These are phyloP conservation scores for Podocnemis expansa DNA, from an alignment of 2,113 vertebrate species.

Conservation along the genomic window DNA sequence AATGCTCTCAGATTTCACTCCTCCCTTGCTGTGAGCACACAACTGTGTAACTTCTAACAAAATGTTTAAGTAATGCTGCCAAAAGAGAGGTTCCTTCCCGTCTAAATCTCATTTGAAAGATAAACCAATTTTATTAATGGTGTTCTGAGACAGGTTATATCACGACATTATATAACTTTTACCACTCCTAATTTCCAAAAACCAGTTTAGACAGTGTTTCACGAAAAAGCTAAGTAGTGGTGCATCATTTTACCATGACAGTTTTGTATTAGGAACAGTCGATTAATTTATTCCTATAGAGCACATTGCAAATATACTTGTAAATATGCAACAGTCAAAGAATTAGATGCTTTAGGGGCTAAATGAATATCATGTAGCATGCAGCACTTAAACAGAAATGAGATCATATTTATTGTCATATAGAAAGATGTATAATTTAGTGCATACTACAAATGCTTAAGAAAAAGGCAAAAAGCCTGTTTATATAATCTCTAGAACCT, in stretches of 20 bases:
- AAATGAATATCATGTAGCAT: slow-evolving; percentile 7
- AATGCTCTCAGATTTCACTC: rapidly evolving
- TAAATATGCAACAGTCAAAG: not conserved
- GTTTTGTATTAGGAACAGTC: not conserved
- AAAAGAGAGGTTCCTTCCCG: not conserved
- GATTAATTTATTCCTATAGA: slow-evolving; percentile 23
- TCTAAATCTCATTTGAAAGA: not conserved
- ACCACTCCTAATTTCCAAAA: not conserved
- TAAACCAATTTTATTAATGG: not conserved
- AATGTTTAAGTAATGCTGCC: not conserved
- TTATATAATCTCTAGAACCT: slow-evolving; percentile 53
- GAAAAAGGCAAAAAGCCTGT: slow-evolving; percentile 54
- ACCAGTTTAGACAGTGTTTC: not conserved
- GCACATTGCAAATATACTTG: slow-evolving; percentile 7
- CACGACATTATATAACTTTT: not conserved
- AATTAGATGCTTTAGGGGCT: not conserved
- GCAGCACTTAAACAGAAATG: not conserved
- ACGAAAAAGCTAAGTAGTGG: not conserved
- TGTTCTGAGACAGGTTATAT: not conserved
- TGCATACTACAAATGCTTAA: slow-evolving; percentile 21
- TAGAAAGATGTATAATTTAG: slow-evolving; percentile 24
- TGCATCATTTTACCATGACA: not conserved
- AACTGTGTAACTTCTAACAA: not conserved
- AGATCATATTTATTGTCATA: slow-evolving; percentile 42
- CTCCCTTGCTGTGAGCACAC: not conserved